Evolutionary conservation across 2,113 vertebrate species (phyloP).

Genomic region (Rhinoptilus africanus): DNA sequence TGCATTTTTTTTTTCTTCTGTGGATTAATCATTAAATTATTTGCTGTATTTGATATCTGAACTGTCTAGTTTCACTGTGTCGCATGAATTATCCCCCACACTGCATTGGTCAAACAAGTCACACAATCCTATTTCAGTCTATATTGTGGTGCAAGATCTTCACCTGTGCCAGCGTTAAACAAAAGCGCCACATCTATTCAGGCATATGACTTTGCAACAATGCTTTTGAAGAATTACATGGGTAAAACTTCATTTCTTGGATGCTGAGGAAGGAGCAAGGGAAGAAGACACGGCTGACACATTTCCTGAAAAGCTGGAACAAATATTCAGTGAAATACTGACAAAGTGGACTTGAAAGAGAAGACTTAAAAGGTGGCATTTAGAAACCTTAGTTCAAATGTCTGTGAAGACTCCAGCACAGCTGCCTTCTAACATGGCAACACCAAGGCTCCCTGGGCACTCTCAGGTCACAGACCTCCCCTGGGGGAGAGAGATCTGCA

Average conservation of each 20-base stretch:
- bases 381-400: background rate
- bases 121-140: background rate
- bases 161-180: background rate
- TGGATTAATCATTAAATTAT: background rate
- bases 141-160: background rate
- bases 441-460: background rate
- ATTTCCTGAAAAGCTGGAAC: background rate
- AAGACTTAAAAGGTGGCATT: background rate
- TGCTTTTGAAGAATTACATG: background rate
- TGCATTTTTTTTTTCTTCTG: background rate
- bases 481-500: background rate
- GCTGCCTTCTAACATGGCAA: background rate
- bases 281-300: background rate
- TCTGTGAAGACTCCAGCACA: background rate
- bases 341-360: background rate
- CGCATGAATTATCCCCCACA: too few species aligned
- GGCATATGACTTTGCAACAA: background rate
- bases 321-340: background rate
- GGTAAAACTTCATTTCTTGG: background rate
- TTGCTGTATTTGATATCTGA: background rate
- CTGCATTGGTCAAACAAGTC: background rate
- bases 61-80: background rate
- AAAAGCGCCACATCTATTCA: background rate
- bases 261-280: background rate
- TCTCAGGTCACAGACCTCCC: background rate